A percentile compares a stretch with the other conserved stretches of the same genome.
Conservation (phyloP, 2,888 invertebrate species). For the Aspidiotus destructor region DNA sequence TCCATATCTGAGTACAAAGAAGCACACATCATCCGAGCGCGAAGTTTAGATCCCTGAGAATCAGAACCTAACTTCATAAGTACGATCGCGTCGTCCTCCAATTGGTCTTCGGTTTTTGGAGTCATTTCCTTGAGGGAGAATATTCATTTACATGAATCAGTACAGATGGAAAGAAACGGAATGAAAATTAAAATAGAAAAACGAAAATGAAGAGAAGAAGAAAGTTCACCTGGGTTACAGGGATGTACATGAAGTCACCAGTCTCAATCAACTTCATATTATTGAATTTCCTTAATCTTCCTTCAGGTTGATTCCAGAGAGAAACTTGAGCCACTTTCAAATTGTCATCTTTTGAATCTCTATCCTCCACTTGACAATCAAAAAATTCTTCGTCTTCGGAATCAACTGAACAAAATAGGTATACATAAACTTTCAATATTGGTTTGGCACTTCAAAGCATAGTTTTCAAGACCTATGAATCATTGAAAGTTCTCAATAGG, state of each 20-base stretch:
- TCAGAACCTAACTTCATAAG: slow-evolving; percentile 80
- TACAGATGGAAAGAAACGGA: background rate
- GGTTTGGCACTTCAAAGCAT: too few relatives aligned
- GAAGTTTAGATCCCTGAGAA: slow-evolving; percentile 68
- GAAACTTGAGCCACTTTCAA: slow-evolving; percentile 39
- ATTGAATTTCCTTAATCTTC: slow-evolving; percentile 58
- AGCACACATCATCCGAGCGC: slow-evolving; percentile 91
- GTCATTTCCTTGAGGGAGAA: slow-evolving; percentile 64
- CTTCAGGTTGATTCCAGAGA: slow-evolving; percentile 56
- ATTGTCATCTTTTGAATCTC: slow-evolving; percentile 15
- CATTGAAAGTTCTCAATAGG: too few relatives aligned
- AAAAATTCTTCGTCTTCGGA: slow-evolving; percentile 27
- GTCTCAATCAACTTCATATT: slow-evolving; percentile 57
- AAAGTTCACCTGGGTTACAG: slow-evolving; percentile 53
- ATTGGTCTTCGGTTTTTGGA: slow-evolving; percentile 93
- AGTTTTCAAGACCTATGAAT: too few relatives aligned
- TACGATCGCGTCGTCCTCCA: slow-evolving; percentile 85
- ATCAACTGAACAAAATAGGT: background rate
- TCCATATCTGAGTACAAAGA: slow-evolving; percentile 95
- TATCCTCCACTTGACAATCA: slow-evolving; percentile 21
- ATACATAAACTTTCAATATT: background rate
- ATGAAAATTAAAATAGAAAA: too few relatives aligned
- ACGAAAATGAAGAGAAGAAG: too few relatives aligned
- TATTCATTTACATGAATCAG: background rate
- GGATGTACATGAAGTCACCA: slow-evolving; percentile 65